phyloP scores from a whole-genome alignment of 2,888 invertebrate genomes.

The Seira sanloemensis region DNA sequence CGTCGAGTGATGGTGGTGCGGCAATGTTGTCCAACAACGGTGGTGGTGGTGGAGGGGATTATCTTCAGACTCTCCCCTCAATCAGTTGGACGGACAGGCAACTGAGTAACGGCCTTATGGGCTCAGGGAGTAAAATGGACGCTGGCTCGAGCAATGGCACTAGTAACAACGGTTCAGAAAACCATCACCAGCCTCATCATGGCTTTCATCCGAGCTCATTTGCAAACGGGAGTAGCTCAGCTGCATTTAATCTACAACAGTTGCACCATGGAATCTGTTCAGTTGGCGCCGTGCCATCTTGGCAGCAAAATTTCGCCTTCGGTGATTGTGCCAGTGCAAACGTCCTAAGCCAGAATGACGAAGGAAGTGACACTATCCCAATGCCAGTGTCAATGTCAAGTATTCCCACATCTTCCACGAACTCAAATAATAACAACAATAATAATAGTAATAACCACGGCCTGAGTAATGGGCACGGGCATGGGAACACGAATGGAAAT shows the following conservation, averaged over 20 bases:
- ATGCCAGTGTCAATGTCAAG: conserved; percentile 63
- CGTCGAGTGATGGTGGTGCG: conserved; percentile 16
- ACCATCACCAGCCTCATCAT: conserved; percentile 2
- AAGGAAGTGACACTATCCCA: conserved; percentile 50
- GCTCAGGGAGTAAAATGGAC: conserved; percentile 23
- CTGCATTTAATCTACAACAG: conserved; percentile 59
- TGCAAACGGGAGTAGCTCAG: conserved; percentile 31
- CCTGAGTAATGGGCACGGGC: background rate
- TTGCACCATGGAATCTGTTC: conserved; percentile 58
- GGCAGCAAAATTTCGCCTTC: conserved; percentile 55
- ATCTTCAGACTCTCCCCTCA: conserved; percentile 9
- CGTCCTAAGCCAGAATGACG: conserved; percentile 58
- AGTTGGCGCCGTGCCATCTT: conserved; percentile 57
- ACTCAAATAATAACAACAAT: conserved; percentile 25
- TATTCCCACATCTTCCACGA: conserved; percentile 51
- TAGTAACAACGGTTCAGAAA: conserved; percentile 14
- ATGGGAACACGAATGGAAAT: background rate
- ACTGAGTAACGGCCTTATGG: background rate
- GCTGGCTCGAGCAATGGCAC: conserved; percentile 11
- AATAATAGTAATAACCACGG: conserved; percentile 38
- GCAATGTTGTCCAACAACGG: conserved; percentile 44
- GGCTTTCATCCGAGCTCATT: conserved; percentile 39
- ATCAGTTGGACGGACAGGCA: conserved; percentile 49
- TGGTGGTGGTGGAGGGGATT: background rate
- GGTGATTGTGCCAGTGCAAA: conserved; percentile 56